These are phyloP conservation scores for Apamea anceps DNA, from an alignment of 2,888 invertebrate genomes.

Conservation along the genomic window DNA sequence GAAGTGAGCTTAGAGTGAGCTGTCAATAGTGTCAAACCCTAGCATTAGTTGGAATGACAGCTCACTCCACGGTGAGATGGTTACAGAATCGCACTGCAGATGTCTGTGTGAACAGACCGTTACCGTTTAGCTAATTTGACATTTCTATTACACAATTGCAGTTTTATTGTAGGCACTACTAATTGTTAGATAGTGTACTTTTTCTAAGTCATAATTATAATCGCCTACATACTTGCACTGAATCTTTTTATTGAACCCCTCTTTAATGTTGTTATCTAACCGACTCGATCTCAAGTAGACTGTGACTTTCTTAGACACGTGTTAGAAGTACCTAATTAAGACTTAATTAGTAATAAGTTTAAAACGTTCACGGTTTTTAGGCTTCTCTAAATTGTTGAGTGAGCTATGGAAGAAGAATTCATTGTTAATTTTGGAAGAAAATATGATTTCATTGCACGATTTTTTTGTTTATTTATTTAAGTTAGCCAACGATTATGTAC, in stretches of 20 bases:
- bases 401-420: neutral
- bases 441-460: neutral
- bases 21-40: too few species aligned
- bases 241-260: constrained; percentile 43
- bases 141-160: neutral
- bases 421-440: too few species aligned
- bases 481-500: too few species aligned
- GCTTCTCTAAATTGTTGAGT: constrained; percentile 2
- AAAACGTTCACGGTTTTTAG: constrained; percentile 26
- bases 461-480: neutral
- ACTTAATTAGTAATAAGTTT: constrained; percentile 26
- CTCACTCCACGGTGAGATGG: too few species aligned
- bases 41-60: too few species aligned
- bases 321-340: constrained; percentile 23
- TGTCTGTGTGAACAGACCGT: neutral
- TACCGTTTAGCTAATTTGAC: neutral
- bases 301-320: constrained; percentile 48
- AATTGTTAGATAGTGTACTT: constrained; percentile 10
- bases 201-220: constrained; percentile 29
- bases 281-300: constrained; percentile 48
- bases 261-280: constrained; percentile 53
- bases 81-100: too few species aligned
- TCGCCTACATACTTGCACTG: constrained; percentile 22
- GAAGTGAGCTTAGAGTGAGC: too few species aligned
- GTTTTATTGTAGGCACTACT: constrained; percentile 1